Conservation (phyloP, 2,888 invertebrate genomes). For the Hermaeophaga mercurialis region DNA sequence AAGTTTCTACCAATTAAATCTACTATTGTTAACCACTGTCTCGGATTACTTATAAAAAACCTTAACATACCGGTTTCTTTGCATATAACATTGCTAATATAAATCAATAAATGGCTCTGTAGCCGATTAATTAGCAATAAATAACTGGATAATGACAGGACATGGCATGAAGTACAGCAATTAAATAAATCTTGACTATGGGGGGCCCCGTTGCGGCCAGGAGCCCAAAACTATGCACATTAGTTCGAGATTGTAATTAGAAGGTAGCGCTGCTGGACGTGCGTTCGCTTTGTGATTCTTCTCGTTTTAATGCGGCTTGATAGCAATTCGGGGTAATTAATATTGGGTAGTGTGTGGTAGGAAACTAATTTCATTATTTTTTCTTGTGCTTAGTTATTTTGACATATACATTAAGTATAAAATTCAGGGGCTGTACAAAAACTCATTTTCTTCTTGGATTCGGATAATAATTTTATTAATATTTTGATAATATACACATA, state of each 20-base stretch:
- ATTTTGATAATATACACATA: no score
- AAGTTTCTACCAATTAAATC: neutral
- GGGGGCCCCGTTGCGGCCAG: conserved; percentile 30
- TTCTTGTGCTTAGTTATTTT: no score
- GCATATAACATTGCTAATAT: conserved; percentile 20
- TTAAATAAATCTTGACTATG: conserved; percentile 47
- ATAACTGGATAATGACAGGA: conserved; percentile 48
- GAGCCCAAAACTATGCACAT: conserved; percentile 31
- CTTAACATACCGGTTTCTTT: conserved; percentile 32
- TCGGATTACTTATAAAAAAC: conserved; percentile 8
- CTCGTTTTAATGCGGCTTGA: neutral
- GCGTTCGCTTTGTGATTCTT: conserved; percentile 23
- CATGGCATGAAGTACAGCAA: conserved; percentile 46
- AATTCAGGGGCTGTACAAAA: no score
- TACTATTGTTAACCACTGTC: conserved; percentile 7
- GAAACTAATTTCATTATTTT: no score
- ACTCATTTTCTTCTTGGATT: no score
- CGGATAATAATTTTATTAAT: no score
- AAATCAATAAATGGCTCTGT: conserved; percentile 32
- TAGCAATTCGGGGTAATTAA: no score
- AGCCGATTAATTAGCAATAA: conserved; percentile 51
- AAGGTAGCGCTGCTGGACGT: conserved; percentile 24
- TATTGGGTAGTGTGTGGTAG: no score
- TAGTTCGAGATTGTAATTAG: conserved; percentile 34
- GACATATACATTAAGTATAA: no score